A percentile compares a stretch with the other conserved stretches of the same genome.
These are phyloP conservation scores for Urocitellus parryii DNA, from an alignment of 2,113 vertebrate genomes.

Conservation along the genomic window DNA sequence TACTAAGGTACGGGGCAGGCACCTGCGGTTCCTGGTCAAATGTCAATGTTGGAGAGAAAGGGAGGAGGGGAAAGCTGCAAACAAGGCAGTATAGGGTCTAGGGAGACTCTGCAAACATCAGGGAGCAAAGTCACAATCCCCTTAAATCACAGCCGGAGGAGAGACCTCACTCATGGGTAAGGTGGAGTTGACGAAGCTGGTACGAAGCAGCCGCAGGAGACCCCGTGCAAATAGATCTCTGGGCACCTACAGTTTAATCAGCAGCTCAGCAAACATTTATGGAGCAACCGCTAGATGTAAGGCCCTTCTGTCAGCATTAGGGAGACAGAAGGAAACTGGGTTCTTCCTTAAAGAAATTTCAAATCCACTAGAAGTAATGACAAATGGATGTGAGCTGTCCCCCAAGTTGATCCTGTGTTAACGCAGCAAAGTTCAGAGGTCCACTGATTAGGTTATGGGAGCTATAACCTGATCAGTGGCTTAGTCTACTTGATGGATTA, in stretches of 20 bases:
- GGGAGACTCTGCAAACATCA: no score
- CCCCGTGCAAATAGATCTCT: background rate
- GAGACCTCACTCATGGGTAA: background rate
- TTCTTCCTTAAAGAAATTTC: background rate
- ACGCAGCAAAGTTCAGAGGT: no score
- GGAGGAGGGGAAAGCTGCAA: background rate
- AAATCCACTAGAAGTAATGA: background rate
- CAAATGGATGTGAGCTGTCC: background rate
- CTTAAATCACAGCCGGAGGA: background rate
- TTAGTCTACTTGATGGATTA: no score
- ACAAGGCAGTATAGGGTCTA: background rate
- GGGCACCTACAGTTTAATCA: background rate
- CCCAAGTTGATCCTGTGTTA: no score
- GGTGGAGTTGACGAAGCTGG: background rate
- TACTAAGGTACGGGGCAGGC: background rate
- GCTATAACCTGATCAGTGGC: no score
- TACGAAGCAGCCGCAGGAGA: background rate
- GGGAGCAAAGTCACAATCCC: background rate
- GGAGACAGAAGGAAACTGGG: background rate
- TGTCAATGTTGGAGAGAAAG: background rate
- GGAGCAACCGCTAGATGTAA: background rate
- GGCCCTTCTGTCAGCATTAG: background rate
- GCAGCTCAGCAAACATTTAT: background rate
- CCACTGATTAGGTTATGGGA: no score
- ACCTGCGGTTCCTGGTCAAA: background rate